Evolutionary conservation across 2,113 vertebrate species (phyloP), one percentile per base, ranked within the genome.

Genomic region (Petromus typicus): DNA sequence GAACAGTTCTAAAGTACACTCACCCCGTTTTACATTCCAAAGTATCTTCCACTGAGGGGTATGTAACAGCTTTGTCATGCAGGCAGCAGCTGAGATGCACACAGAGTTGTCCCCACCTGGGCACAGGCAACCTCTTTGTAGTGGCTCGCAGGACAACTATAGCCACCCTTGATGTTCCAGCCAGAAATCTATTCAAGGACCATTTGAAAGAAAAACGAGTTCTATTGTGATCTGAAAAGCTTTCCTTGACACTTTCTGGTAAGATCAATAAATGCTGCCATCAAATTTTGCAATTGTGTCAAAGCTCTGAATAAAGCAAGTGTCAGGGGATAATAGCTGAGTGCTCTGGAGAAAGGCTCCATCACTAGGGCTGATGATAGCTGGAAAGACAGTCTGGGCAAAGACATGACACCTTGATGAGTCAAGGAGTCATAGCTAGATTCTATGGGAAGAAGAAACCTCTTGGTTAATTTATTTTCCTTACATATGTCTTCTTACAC

Each of bases 221-320:
- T 40, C 51, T 37, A 4, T 32, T 57, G 12, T 69, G 61, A 30
- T 59, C 45, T 83, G 37, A 86, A 66, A 91, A 93, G 59, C 8
- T 30, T 59, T 45, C 63, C 57, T 4, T 73, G 76, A 73, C 32
- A 51, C 2, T 75, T 69, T 63, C 51, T 84, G 43, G 57, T 66
- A 71, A 94, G 51, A 71, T 59, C n/a, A 80, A 96, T 37, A 97
- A 71, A 13, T 1, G 32, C 13, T 48, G 64, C 63, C 30, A 79
- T 51, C 16, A 30, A 79, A 84, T 67, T 40, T 59, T 94, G 43
- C 18, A 79, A 2, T 25, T 22, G 12, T 91, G 22, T 82, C 82
- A 75, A 66, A n/a, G 34, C 43, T 93, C 73, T 32, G n/a, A 7
- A 45, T 23, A 73, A 63, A 87, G 34, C 20, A 7, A 16, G 8